These are phyloP conservation scores for Pegoplata infirma DNA, from an alignment of 2,888 invertebrate species.

Conservation along the genomic window DNA sequence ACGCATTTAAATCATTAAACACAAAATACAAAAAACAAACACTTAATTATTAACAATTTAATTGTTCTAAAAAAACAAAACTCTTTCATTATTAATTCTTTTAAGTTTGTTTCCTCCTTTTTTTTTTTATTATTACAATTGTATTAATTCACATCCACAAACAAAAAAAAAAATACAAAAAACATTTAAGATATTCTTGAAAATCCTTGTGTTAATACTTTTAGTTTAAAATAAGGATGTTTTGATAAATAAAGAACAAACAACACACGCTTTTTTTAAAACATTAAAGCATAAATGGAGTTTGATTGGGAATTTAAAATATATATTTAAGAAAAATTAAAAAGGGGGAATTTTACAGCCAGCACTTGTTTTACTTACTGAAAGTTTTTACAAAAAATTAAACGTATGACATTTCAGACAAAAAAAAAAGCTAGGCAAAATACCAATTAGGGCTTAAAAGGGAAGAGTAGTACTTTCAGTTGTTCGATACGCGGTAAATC, in stretches of 20 bases:
- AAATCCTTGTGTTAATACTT: neutral
- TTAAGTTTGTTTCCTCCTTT: conserved; percentile 11
- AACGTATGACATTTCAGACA: too few species aligned
- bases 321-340: too few species aligned
- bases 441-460: too few species aligned
- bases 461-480: too few species aligned
- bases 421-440: too few species aligned
- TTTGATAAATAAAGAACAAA: conserved; percentile 29
- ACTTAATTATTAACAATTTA: conserved; percentile 43
- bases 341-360: too few species aligned
- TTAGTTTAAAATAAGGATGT: conserved; percentile 5
- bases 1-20: conserved; percentile 55
- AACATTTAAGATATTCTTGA: neutral
- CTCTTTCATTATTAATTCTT: conserved; percentile 13
- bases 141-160: conserved; percentile 31
- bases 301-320: too few species aligned
- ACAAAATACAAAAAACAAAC: conserved; percentile 23
- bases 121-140: conserved; percentile 1
- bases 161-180: conserved; percentile 20
- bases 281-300: too few species aligned
- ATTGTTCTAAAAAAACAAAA: conserved; percentile 46
- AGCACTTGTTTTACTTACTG: too few species aligned
- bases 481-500: too few species aligned
- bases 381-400: too few species aligned
- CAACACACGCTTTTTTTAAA: conserved; percentile 19